These are phyloP conservation scores for Synanthedon myopaeformis DNA, from an alignment of 2,888 invertebrate species.

Conservation along the genomic window DNA sequence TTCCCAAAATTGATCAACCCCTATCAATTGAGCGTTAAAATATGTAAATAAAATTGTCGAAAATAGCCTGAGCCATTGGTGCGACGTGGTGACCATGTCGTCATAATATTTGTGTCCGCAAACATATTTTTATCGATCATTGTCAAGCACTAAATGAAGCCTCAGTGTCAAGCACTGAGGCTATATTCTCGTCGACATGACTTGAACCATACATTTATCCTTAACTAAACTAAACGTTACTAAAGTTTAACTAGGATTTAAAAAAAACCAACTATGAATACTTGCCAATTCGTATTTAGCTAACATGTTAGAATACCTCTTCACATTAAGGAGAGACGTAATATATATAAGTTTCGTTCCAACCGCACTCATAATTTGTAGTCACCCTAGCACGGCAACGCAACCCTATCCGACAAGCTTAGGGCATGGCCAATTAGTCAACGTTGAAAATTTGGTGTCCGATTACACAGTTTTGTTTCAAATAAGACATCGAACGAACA, in stretches of 20 bases:
- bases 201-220: too few relatives aligned
- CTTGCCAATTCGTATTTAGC: too few relatives aligned
- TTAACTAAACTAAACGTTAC: too few relatives aligned
- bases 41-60: constrained; percentile 60
- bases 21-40: constrained; percentile 65
- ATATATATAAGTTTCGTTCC: neutral
- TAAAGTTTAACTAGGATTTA: too few relatives aligned
- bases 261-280: too few relatives aligned
- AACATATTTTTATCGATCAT: too few relatives aligned
- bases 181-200: too few relatives aligned
- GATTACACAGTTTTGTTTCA: constrained; percentile 19
- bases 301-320: too few relatives aligned
- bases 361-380: constrained; percentile 3
- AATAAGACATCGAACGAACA: constrained; percentile 2
- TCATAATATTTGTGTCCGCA: too few relatives aligned
- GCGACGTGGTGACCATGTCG: neutral
- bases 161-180: too few relatives aligned
- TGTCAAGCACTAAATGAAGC: too few relatives aligned
- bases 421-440: constrained; percentile 42
- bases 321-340: neutral
- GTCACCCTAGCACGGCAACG: constrained; percentile 43
- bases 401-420: constrained; percentile 40
- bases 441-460: constrained; percentile 41
- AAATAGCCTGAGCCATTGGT: constrained; percentile 40
- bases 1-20: constrained; percentile 54